These are phyloP conservation scores for Drosophila mulleri DNA, from an alignment of 2,888 invertebrate species.

Conservation along the genomic window DNA sequence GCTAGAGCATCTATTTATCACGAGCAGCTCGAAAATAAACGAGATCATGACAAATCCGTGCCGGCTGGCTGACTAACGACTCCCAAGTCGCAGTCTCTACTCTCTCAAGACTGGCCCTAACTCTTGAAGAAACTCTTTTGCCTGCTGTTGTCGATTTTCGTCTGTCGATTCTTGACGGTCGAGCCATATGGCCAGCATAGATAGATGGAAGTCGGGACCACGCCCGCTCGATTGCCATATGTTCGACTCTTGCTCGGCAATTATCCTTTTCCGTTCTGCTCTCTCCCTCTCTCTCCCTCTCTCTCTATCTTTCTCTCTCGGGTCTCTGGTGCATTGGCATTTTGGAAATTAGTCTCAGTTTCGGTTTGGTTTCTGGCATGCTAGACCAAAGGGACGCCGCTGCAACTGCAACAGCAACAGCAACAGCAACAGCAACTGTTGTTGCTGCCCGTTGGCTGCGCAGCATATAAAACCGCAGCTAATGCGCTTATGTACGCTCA, in stretches of 20 bases:
- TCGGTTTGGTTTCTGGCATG: constrained; percentile 31
- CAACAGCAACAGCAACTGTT: constrained; percentile 1
- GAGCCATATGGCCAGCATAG: constrained; percentile 39
- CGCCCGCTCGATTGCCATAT: constrained; percentile 65
- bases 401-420: constrained; percentile 39
- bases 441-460: constrained; percentile 35
- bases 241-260: constrained; percentile 72
- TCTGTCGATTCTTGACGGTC: neutral
- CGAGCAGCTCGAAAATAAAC: constrained; percentile 61
- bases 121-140: constrained; percentile 54
- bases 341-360: constrained; percentile 75
- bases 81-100: constrained; percentile 9
- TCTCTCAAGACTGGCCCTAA: constrained; percentile 31
- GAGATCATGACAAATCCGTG: constrained; percentile 75
- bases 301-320: neutral
- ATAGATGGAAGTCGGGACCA: constrained; percentile 21
- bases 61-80: constrained; percentile 58
- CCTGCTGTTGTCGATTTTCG: constrained; percentile 48
- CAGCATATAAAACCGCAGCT: constrained; percentile 68
- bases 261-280: constrained; percentile 70
- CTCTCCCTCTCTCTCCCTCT: neutral
- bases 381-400: constrained; percentile 67
- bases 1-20: constrained; percentile 63
- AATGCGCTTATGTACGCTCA: constrained; percentile 76
- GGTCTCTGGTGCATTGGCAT: constrained; percentile 17